Evolutionary conservation across 2,113 vertebrate genomes (phyloP), one percentile per base, ranked within the genome.

Genomic region (Varanus salvator): DNA sequence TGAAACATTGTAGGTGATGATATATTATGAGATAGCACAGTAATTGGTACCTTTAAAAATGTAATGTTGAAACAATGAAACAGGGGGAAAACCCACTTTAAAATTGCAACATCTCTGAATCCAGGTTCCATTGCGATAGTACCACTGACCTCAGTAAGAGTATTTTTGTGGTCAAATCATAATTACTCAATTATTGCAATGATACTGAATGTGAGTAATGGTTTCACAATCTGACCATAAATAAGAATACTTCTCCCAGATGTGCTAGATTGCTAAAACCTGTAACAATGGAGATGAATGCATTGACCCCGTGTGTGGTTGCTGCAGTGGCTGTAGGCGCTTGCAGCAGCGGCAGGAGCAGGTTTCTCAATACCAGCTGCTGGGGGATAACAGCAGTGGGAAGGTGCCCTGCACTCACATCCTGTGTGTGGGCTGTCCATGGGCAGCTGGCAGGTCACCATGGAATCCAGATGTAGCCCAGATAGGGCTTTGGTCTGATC

Each of bases 21-120:
- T 69, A 17, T 48, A 44, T 15, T 57, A 6, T 87, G 44, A 69
- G 38, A 2, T 64, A 87, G 52, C 38, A 85, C 75, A 72, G 52
- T 12, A 23, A 50, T 9, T 91, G 4, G 11, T 64, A 86, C 2
- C 71, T 3, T 5, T 1, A 34, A 80, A 0, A 82, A 89, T 34
- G 4, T 74, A 93, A 57, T 77, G 57, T 12, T 87, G 89, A 75
- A 57, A 90, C 1, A 83, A 38, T 21, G 90, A 57, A 94, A 75
- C 48, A 69, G n/a, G n/a, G 91, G 90, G 89, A 0, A 25, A 84
- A 8, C 71, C 90, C 90, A 90, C 60, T 80, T 93, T 78, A 50
- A 82, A 84, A 93, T 75, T 88, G 92, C 94, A 94, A 82, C 78
- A 84, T 64, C 31, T 90, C 88, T 6, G 19, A 23, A 29, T 54